phyloP scores from a whole-genome alignment of 2,797 vertebrate genomes.

The Arctocebus calabarensis region DNA sequence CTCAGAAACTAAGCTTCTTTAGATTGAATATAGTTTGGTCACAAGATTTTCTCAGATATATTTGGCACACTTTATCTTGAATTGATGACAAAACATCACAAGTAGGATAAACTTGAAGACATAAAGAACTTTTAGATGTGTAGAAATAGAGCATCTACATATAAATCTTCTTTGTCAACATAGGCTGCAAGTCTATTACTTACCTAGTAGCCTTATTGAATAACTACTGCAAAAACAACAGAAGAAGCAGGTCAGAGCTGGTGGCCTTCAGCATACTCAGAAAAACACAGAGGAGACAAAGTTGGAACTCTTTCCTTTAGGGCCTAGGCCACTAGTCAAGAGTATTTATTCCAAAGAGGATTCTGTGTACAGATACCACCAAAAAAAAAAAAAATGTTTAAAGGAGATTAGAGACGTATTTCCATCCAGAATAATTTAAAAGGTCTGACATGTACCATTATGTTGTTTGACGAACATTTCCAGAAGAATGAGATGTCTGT shows the following conservation, averaged over 20 bases:
- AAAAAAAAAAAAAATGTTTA: constrained; percentile 55
- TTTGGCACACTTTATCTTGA: background rate
- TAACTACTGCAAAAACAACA: constrained; percentile 14
- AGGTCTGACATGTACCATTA: constrained; percentile 60
- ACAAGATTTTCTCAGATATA: constrained; percentile 13
- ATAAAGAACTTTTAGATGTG: background rate
- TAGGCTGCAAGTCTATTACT: background rate
- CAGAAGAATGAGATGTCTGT: constrained; percentile 70
- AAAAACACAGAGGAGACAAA: background rate
- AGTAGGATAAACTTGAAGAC: background rate
- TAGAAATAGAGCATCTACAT: background rate
- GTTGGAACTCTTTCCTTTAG: constrained; percentile 34
- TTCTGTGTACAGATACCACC: constrained; percentile 31
- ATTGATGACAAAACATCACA: background rate
- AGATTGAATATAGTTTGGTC: background rate
- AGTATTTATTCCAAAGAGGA: constrained; percentile 65
- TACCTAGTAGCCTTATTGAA: background rate
- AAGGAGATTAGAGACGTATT: constrained; percentile 61
- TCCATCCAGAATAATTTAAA: constrained; percentile 68
- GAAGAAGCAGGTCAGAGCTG: background rate
- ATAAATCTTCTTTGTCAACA: background rate
- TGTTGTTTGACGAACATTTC: constrained; percentile 74
- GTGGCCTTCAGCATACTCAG: background rate
- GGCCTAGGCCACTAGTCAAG: constrained; percentile 19
- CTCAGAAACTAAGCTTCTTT: background rate